Evolutionary conservation across 2,888 invertebrate genomes (phyloP), one percentile per base, ranked within the genome.

Genomic region (Pedicia rivosa): DNA sequence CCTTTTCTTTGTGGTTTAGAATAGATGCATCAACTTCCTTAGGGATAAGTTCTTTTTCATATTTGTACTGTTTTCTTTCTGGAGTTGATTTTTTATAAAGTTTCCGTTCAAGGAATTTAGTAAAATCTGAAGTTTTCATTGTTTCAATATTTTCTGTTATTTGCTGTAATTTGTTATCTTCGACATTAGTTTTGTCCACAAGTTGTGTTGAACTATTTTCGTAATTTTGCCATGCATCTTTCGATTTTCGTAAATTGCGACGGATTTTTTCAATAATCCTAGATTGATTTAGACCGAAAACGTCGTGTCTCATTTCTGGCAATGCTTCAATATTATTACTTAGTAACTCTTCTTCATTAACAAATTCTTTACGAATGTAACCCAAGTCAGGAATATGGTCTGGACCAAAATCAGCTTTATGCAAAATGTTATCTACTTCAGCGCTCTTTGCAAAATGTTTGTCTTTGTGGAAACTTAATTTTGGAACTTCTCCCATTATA

Each of bases 401-500:
- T n/a, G 73, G 70, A 0, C 77, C 78, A 51, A 72, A 78, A 57
- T 81, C 78, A 17, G 79, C 74, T 30, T 53, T 50, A 0, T 62
- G 55, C 13, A 86, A 56, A 36, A 70, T 55, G 1, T 57, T 52
- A 44, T 83, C 76, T 8, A 86, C 56, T 44, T 75, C 72, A 5
- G 63, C 56, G 8, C 72, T 37, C 36, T 55, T 59, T 2, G 65
- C 58, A 48, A 69, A 67, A 17, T 67, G 59, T 48, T 64, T 73
- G 56, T 82, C 78, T 66, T 73, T 75, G 2, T 81, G 68, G 65
- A 87, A 87, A 26, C 64, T 53, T 39, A 87, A 72, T 40, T 66
- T 68, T 5, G 86, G 86, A 25, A 86, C 74, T 43, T 71, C 65
- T 8, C 86, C 84, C 66, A 86, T 77, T 1, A 84, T 59, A 42